Percentiles rank a stretch among this genome's conserved stretches.
Conservation (phyloP, 2,888 invertebrate species). For the Eugnorisma glareosa region DNA sequence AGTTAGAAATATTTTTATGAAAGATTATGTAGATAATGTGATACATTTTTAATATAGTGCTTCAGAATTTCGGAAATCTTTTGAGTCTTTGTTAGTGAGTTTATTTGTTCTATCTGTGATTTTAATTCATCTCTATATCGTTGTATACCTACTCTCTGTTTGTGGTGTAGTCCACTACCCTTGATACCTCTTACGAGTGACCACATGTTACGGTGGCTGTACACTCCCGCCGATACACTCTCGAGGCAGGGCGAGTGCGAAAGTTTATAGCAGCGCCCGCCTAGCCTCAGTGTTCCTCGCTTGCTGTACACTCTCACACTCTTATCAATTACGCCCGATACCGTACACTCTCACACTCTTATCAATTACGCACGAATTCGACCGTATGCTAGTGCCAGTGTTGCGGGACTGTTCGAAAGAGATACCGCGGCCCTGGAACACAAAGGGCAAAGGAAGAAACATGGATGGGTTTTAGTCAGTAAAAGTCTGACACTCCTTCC, state of each 20-base stretch:
- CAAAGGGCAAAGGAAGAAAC: no score
- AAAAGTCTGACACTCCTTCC: no score
- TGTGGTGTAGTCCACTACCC: neutral
- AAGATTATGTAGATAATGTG: neutral
- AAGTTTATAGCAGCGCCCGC: no score
- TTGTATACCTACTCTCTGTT: neutral
- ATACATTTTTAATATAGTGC: slow-evolving; percentile 24
- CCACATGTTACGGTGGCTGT: neutral
- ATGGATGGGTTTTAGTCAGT: no score
- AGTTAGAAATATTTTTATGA: slow-evolving; percentile 6
- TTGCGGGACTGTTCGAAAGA: no score
- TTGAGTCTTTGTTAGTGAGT: neutral
- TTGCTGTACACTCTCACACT: neutral
- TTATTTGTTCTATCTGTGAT: neutral
- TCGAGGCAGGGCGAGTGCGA: neutral
- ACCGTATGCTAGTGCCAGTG: neutral
- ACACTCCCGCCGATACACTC: neutral
- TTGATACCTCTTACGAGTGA: neutral
- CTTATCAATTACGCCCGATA: neutral
- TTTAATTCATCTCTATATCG: neutral
- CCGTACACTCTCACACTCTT: neutral
- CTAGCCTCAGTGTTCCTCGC: neutral
- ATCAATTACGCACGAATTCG: neutral
- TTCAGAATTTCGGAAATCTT: neutral
- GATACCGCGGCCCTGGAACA: no score